Percentiles rank a stretch among this genome's conserved stretches.
phyloP scores from a whole-genome alignment of 2,113 vertebrate species.

The Martes martes region DNA sequence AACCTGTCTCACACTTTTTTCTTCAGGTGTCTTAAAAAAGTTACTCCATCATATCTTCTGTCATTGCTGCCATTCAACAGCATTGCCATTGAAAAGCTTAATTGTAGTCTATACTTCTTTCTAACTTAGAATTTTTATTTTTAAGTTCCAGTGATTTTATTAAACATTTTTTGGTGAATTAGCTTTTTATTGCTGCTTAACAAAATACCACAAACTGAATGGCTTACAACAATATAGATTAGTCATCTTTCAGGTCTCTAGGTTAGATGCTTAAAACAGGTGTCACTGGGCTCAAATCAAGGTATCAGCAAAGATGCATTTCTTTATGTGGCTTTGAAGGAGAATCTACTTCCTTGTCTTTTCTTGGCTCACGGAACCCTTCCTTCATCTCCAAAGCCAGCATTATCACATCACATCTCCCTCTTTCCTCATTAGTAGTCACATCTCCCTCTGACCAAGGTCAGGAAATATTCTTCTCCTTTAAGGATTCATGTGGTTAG shows the following conservation, averaged over 20 bases:
- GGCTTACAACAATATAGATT: not conserved
- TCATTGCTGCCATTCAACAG: not conserved
- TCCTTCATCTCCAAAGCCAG: too few relatives aligned
- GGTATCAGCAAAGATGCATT: fast-evolving
- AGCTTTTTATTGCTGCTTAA: not conserved
- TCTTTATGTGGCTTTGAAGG: not conserved
- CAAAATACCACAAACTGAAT: not conserved
- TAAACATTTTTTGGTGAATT: not conserved
- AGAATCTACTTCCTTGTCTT: not conserved
- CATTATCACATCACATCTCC: not conserved
- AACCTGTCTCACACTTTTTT: not conserved
- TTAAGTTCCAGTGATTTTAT: not conserved
- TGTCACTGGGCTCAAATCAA: not conserved
- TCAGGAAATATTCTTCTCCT: not conserved
- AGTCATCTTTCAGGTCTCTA: not conserved
- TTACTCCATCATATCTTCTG: not conserved
- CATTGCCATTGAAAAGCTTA: not conserved
- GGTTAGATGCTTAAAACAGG: not conserved
- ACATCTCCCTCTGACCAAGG: not conserved
- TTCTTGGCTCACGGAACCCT: not conserved
- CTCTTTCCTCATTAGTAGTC: not conserved
- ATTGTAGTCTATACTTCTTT: not conserved
- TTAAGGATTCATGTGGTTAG: too few relatives aligned
- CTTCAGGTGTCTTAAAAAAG: not conserved
- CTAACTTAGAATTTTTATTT: not conserved